Base-by-base conservation (phyloP, 30 jellyfish, hydroid and myxozoan genomes). In the Nemopilema nomurai region DNA sequence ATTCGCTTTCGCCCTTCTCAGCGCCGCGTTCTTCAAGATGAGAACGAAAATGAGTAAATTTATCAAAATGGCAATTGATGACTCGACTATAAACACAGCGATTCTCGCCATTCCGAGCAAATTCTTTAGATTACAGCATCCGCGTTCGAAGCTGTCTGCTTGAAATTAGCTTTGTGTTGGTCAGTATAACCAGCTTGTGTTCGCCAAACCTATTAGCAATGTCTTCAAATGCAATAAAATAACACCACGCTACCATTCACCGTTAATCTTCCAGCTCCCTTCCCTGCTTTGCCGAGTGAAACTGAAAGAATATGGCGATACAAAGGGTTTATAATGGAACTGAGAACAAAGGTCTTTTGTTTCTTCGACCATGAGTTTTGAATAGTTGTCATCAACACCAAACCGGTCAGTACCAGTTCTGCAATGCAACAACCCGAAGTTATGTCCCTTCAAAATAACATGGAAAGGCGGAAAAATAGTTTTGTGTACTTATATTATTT, bases 1-100 rank as follows among this genome's bases (percentile, higher is more conserved):
- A 64, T 82, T 82, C 19, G 91, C 49, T n/a, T 77, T 30, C 21
- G 71, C 27, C 16, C 32, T 71, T n/a, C 79, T 29, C 1, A 70
- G 67, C 4, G 84, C 17, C 30, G 84, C 20, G 79, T 31, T 69
- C 30, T 23, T 82, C 33, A 70, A 22, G 22, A 82, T 28, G 52
- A 70, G 29, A 20, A 53, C 69, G 67, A 82, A 23, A 71, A 82
- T 28, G 1, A 70, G 8, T 0, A 23, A 70, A n/a, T 82, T 82
- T 0, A 82, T 26, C 8, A 69, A 19, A 30, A 82, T 82, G 0
- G 84, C 91, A 24, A 82, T 7, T n/a, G 53, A 20, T 19, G 72
- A 27, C 57, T 82, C 83, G 27, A 70, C 71, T 4, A 57, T 22
- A 33, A 53, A 78, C 17, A 31, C 51, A 22, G 29, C 69, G 13